Evolutionary conservation across 2,113 vertebrate genomes (phyloP).

Genomic region (Nipponia nippon): DNA sequence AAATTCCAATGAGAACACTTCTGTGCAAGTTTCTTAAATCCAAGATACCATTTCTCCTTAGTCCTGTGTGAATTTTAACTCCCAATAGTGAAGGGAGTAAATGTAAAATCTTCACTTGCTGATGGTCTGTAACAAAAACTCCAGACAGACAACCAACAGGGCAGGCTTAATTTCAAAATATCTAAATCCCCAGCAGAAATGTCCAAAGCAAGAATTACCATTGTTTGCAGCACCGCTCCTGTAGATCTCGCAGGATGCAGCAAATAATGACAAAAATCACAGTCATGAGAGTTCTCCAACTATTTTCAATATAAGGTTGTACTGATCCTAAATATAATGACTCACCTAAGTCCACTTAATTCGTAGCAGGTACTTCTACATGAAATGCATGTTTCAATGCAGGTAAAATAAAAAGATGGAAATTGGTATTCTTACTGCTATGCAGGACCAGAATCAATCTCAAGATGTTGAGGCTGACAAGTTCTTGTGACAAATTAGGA

Average conservation of each 20-base stretch:
- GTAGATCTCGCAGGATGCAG: neutral
- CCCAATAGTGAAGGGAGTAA: neutral
- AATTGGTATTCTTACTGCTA: no score
- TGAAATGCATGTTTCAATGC: neutral
- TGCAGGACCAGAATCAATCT: neutral
- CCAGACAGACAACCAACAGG: neutral
- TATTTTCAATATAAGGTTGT: neutral
- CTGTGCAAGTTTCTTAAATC: neutral
- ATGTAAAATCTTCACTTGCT: neutral
- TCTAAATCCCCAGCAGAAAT: neutral
- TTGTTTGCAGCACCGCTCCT: neutral
- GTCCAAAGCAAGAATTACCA: neutral
- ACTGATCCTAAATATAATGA: fast-evolving
- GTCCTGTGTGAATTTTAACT: neutral
- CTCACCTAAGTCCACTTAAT: neutral
- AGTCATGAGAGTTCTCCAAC: neutral
- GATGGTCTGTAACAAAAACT: neutral
- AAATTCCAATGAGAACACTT: neutral
- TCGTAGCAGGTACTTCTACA: neutral
- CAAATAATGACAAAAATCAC: neutral
- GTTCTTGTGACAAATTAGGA: neutral
- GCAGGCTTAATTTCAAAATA: neutral
- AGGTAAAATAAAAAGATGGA: neutral
- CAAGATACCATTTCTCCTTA: neutral
- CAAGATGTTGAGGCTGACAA: neutral